phyloP scores from a whole-genome alignment of 2,797 vertebrate species.

The Spondyliosoma cantharus region DNA sequence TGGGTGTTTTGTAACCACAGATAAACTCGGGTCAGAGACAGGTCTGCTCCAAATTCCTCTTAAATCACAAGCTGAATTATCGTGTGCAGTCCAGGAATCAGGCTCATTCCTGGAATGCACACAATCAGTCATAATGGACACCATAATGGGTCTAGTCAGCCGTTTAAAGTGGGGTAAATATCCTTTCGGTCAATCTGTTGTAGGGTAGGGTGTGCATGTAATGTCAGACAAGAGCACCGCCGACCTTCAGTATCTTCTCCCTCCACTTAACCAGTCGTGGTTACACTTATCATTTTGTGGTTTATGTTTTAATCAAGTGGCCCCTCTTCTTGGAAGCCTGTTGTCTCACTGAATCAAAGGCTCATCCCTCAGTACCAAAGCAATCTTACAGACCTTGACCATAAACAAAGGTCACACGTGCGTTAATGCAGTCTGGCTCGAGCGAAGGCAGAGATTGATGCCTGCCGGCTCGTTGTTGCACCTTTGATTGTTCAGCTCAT shows the following conservation, averaged over 20 bases:
- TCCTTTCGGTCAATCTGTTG: neutral
- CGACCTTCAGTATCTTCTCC: neutral
- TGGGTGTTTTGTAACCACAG: slow-evolving; percentile 67
- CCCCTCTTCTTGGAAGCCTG: slow-evolving; percentile 15
- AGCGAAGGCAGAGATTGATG: neutral
- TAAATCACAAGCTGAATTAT: slow-evolving; percentile 45
- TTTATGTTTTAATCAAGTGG: slow-evolving; percentile 22
- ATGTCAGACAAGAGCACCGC: neutral
- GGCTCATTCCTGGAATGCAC: slow-evolving; percentile 29
- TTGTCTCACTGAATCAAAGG: slow-evolving; percentile 29
- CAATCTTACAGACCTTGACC: slow-evolving; percentile 44
- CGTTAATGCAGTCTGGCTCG: neutral
- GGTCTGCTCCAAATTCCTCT: slow-evolving; percentile 41
- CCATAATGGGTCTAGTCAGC: neutral
- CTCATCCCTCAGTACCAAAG: slow-evolving; percentile 34
- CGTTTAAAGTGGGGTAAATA: slow-evolving; percentile 1
- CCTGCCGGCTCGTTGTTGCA: neutral
- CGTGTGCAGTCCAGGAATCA: slow-evolving; percentile 27
- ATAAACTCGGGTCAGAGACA: slow-evolving; percentile 53
- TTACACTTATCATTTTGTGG: neutral
- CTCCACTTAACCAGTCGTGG: neutral
- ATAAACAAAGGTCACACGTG: slow-evolving; percentile 33
- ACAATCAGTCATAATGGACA: neutral
- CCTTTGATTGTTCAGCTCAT: neutral
- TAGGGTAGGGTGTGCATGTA: neutral